These are phyloP conservation scores for Phytoseiulus persimilis DNA, from an alignment of 2,888 invertebrate genomes.

Conservation along the genomic window DNA sequence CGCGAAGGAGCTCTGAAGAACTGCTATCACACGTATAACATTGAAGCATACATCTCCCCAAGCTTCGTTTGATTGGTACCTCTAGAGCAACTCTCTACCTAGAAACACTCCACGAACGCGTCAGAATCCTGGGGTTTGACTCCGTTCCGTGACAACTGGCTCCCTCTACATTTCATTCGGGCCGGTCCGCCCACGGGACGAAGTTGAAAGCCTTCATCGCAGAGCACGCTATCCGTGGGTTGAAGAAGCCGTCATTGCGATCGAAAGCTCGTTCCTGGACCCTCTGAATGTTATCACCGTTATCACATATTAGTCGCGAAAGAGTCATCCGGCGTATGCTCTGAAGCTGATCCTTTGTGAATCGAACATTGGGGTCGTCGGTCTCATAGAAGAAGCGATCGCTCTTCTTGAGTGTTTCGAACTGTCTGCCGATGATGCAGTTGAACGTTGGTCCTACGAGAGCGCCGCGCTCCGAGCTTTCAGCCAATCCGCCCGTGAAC, in stretches of 20 bases:
- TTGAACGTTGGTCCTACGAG: constrained; percentile 89
- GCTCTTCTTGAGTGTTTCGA: constrained; percentile 77
- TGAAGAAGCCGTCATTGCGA: constrained; percentile 42
- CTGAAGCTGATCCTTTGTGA: constrained; percentile 69
- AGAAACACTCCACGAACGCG: too few relatives aligned
- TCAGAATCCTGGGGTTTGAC: too few relatives aligned
- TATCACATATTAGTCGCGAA: constrained; percentile 77
- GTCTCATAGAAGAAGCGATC: constrained; percentile 96
- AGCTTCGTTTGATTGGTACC: too few relatives aligned
- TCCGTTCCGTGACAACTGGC: too few relatives aligned
- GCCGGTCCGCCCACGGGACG: too few relatives aligned
- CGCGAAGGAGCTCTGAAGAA: too few relatives aligned
- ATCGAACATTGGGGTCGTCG: constrained; percentile 65
- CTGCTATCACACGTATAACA: too few relatives aligned
- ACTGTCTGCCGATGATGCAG: constrained; percentile 86
- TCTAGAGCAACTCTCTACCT: too few relatives aligned
- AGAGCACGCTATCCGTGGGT: too few relatives aligned
- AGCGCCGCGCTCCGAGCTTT: constrained; percentile 69
- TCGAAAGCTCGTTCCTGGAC: constrained; percentile 85
- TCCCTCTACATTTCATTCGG: too few relatives aligned
- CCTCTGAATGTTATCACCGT: constrained; percentile 71
- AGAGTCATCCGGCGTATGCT: constrained; percentile 76
- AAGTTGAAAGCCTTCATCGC: too few relatives aligned
- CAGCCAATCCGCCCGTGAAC: constrained; percentile 87
- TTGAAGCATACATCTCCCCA: too few relatives aligned